These are phyloP conservation scores for Pentamera pediparva DNA, from an alignment of 53 echinoderm and acorn worm genomes.

Conservation along the genomic window DNA sequence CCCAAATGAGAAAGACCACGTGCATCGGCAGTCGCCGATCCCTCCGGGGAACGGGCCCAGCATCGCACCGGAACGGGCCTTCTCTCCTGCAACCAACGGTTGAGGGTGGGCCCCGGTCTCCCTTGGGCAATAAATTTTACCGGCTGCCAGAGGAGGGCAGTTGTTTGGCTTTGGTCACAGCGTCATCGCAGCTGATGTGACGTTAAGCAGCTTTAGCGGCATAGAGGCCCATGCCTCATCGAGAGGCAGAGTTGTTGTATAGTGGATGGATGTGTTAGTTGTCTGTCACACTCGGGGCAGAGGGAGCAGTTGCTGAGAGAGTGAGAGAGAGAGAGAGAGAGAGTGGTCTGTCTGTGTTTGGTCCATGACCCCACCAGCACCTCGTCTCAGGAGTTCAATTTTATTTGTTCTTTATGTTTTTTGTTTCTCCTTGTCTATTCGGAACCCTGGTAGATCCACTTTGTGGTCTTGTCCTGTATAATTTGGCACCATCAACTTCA, in stretches of 20 bases:
- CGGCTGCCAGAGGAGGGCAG: constrained; percentile 19
- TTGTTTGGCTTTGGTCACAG: constrained; percentile 34
- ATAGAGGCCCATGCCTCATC: constrained; percentile 12
- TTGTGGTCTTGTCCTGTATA: background rate
- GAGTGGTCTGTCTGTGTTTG: too few species aligned
- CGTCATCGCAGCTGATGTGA: constrained; percentile 36
- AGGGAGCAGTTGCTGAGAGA: constrained; percentile 5
- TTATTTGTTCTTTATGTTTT: background rate
- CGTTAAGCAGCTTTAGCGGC: constrained; percentile 36
- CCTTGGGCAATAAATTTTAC: constrained; percentile 22
- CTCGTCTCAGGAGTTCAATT: constrained; percentile 17
- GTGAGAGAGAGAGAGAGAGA: too few species aligned
- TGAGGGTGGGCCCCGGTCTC: constrained; percentile 1
- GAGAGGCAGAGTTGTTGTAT: constrained; percentile 22
- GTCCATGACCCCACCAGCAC: background rate
- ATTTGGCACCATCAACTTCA: constrained; percentile 12
- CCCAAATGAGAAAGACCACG: constrained; percentile 10
- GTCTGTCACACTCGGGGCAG: background rate
- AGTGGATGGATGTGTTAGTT: constrained; percentile 19
- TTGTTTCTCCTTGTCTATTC: constrained; percentile 1
- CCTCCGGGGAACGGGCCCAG: constrained; percentile 3
- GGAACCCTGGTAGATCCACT: background rate
- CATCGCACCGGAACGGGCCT: constrained; percentile 20
- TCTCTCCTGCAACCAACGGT: constrained; percentile 26
- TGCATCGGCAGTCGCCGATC: constrained; percentile 8